Evolutionary conservation across 1,140 invertebrate genomes (phyloP).

Genomic region (Drosophila takahashii): DNA sequence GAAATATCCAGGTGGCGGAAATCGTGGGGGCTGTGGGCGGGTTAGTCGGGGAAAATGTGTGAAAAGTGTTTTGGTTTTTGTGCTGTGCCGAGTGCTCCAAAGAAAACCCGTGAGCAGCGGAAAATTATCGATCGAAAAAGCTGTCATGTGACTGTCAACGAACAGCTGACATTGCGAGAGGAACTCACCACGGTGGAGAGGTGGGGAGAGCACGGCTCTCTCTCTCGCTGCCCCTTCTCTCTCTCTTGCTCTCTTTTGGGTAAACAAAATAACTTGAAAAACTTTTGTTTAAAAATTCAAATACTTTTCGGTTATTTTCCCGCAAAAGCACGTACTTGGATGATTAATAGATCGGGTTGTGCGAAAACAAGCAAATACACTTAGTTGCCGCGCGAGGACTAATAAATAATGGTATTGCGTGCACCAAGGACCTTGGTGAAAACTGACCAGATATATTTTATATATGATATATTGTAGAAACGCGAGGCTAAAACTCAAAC

Average conservation of each 20-base stretch:
- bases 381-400: constrained; percentile 53
- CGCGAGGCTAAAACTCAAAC: constrained; percentile 72
- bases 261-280: constrained; percentile 64
- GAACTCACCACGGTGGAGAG: constrained; percentile 57
- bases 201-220: constrained; percentile 15
- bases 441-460: constrained; percentile 57
- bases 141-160: constrained; percentile 80
- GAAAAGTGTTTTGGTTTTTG: constrained; percentile 46
- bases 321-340: constrained; percentile 25
- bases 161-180: constrained; percentile 66
- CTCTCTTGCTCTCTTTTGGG: constrained; percentile 35
- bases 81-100: constrained; percentile 8
- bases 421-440: constrained; percentile 65
- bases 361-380: constrained; percentile 22
- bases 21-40: not conserved
- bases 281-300: constrained; percentile 47
- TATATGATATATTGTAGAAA: constrained; percentile 11
- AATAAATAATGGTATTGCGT: constrained; percentile 73
- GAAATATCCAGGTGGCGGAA: constrained; percentile 12
- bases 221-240: constrained; percentile 4
- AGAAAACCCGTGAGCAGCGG: constrained; percentile 67
- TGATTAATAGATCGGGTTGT: constrained; percentile 25
- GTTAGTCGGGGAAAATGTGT: constrained; percentile 48
- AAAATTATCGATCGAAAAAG: constrained; percentile 81
- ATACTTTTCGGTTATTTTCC: constrained; percentile 28